Conservation (phyloP, 2,888 invertebrate genomes). For the Perizoma flavofasciatum region DNA sequence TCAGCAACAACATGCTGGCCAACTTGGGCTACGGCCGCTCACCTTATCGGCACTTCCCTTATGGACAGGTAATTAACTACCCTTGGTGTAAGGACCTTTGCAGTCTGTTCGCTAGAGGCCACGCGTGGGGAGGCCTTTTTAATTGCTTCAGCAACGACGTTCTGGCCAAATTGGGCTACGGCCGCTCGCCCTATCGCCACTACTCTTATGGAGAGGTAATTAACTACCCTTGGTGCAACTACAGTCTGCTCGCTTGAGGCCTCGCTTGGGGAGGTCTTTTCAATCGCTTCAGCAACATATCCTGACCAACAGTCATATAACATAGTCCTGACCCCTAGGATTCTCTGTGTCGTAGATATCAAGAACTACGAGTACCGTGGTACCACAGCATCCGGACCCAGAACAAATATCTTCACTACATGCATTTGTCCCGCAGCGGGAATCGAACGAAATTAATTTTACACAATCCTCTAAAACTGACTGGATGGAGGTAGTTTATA, state of each 20-base stretch:
- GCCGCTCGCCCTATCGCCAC: conserved; percentile 78
- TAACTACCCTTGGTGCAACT: conserved; percentile 22
- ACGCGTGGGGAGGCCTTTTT: conserved; percentile 92
- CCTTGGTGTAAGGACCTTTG: not conserved
- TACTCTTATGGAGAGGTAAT: conserved; percentile 74
- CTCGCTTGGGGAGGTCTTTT: conserved; percentile 79
- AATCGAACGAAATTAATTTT: too few species aligned
- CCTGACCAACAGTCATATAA: conserved; percentile 83
- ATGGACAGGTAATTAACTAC: conserved; percentile 65
- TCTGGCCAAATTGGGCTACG: conserved; percentile 91
- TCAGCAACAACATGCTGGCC: conserved; percentile 93
- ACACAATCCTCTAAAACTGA: too few species aligned
- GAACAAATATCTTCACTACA: too few species aligned
- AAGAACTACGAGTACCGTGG: too few species aligned
- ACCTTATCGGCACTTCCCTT: conserved; percentile 70
- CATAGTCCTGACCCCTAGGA: too few species aligned
- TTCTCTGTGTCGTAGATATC: too few species aligned
- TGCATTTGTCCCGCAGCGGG: too few species aligned
- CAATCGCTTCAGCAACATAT: conserved; percentile 69
- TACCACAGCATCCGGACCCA: too few species aligned
- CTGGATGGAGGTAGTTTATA: too few species aligned
- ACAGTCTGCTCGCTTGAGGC: conserved; percentile 53
- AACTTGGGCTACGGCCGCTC: conserved; percentile 90
- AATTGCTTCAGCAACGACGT: conserved; percentile 95
- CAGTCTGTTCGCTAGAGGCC: conserved; percentile 56